Conservation (phyloP, 1,140 invertebrate species). For the Drosophila santomea region DNA sequence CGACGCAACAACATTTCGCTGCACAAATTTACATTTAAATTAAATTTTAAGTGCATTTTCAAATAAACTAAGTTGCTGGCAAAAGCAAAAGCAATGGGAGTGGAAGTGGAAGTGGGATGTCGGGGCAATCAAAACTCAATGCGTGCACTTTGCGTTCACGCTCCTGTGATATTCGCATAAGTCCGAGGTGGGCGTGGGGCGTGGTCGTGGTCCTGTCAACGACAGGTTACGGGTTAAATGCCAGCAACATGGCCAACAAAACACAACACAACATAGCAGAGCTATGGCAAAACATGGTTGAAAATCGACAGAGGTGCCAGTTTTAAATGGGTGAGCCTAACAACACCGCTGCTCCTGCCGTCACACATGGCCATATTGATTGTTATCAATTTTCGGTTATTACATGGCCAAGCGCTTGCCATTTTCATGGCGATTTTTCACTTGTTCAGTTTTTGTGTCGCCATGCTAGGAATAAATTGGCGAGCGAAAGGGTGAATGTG, state of each 20-base stretch:
- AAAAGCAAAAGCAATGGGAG: background rate
- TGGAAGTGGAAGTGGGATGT: background rate
- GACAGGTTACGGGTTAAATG: slow-evolving; percentile 81
- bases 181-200: slow-evolving; percentile 6
- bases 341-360: slow-evolving; percentile 32
- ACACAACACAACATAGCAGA: too few relatives aligned
- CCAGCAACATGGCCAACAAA: slow-evolving; percentile 51
- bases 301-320: slow-evolving; percentile 14
- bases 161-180: slow-evolving; percentile 52
- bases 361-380: slow-evolving; percentile 75
- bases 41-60: slow-evolving; percentile 82
- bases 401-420: slow-evolving; percentile 71
- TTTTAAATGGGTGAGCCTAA: slow-evolving; percentile 28
- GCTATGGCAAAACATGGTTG: slow-evolving; percentile 2
- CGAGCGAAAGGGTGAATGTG: slow-evolving; percentile 9
- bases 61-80: slow-evolving; percentile 77
- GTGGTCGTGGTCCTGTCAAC: slow-evolving; percentile 64
- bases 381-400: slow-evolving; percentile 81
- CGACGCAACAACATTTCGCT: slow-evolving; percentile 73
- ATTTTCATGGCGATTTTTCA: slow-evolving; percentile 77
- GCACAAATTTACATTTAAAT: slow-evolving; percentile 83
- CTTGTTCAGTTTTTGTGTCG: slow-evolving; percentile 46
- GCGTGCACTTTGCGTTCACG: slow-evolving; percentile 71
- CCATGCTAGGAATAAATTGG: slow-evolving; percentile 24
- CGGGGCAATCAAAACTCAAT: slow-evolving; percentile 74